Conservation (phyloP, 2,113 vertebrate genomes). For the Calidris pugnax region DNA sequence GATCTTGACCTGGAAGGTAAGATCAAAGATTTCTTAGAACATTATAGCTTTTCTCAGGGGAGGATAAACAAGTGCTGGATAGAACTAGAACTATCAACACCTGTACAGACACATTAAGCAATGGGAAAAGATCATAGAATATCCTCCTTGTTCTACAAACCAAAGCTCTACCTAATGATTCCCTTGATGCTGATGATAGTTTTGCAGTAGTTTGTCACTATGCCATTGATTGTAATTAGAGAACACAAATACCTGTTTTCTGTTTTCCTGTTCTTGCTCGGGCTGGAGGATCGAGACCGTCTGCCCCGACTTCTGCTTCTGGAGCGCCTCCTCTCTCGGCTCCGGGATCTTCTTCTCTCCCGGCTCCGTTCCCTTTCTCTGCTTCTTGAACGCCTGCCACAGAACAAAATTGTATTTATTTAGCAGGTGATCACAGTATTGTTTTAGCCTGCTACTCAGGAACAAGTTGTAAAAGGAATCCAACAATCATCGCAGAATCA, state of each 20-base stretch:
- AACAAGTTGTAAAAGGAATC: not conserved
- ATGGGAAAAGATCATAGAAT: not conserved
- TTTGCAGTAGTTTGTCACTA: not conserved
- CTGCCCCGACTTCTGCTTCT: conserved; percentile 85
- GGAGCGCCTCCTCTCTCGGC: conserved; percentile 86
- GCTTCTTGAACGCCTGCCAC: conserved; percentile 87
- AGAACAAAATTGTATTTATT: not conserved
- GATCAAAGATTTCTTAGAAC: not conserved
- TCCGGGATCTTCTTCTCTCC: conserved; percentile 87
- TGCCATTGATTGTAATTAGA: not conserved
- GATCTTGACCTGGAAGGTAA: conserved; percentile 80
- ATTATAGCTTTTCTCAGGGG: not conserved
- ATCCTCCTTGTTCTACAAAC: not conserved
- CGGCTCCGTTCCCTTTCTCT: conserved; percentile 81
- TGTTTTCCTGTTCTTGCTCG: conserved; percentile 86
- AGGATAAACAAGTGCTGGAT: not conserved
- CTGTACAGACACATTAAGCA: not conserved
- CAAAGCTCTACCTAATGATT: not conserved
- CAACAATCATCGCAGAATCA: not conserved
- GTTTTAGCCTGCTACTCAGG: not conserved
- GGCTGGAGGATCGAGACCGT: conserved; percentile 85
- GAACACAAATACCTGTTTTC: conserved; percentile 82
- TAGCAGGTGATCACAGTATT: accelerated
- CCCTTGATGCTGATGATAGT: not conserved
- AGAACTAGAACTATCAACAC: not conserved